These are phyloP conservation scores for Vanacampus margaritifer DNA, from an alignment of 2,113 vertebrate species.

Conservation along the genomic window DNA sequence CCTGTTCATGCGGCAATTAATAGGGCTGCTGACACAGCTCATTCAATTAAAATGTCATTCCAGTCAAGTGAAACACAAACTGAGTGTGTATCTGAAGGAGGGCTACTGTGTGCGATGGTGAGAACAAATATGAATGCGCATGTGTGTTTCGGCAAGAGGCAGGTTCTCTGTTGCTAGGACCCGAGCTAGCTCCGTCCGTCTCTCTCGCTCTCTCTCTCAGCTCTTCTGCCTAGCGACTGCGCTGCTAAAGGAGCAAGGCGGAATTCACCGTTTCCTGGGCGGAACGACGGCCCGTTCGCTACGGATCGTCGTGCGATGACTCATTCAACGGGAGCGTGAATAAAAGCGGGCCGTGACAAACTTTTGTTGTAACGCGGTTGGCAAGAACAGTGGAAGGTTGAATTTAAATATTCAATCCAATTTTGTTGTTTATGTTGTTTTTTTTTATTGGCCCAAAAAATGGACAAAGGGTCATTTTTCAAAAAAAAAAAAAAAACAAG, in stretches of 20 bases:
- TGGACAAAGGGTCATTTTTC: too few species aligned
- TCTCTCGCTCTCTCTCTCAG: neutral
- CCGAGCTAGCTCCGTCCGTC: conserved; percentile 45
- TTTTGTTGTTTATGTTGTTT: too few species aligned
- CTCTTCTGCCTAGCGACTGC: conserved; percentile 63
- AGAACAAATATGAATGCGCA: conserved; percentile 16
- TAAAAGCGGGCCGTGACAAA: too few species aligned
- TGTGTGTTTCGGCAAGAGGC: conserved; percentile 1
- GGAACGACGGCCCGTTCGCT: conserved; percentile 25
- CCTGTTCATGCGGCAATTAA: conserved; percentile 8
- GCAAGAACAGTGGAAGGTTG: too few species aligned
- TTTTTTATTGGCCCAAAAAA: too few species aligned
- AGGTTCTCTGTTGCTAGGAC: conserved; percentile 62
- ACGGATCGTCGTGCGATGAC: conserved; percentile 18
- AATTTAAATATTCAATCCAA: too few species aligned
- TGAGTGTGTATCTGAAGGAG: neutral
- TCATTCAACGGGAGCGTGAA: conserved; percentile 21
- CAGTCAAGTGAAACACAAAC: conserved; percentile 14
- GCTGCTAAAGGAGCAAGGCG: conserved; percentile 38
- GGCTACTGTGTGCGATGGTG: neutral
- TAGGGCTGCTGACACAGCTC: neutral
- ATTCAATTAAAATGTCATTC: conserved; percentile 10
- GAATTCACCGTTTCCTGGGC: conserved; percentile 61
- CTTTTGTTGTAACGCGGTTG: neutral
- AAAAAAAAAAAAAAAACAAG: too few species aligned